Evolutionary conservation across 2,888 invertebrate genomes (phyloP), one percentile per base, ranked within the genome.

Genomic region (Amblyjoppa proteus): DNA sequence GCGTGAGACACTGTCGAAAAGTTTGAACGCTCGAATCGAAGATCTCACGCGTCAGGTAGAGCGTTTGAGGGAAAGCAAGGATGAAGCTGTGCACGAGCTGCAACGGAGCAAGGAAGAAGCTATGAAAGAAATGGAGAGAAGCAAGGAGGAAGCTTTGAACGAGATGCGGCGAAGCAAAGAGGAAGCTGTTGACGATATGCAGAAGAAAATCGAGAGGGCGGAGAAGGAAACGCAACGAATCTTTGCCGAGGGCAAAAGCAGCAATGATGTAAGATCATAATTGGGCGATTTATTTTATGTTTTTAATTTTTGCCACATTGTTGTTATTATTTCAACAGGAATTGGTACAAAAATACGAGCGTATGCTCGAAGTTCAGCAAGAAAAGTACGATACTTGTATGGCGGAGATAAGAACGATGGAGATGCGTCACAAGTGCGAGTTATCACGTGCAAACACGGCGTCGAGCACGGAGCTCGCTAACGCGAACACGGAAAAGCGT

Each of bases 361-460:
- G 49, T 13, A 45, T 58, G n/a, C 25, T 84, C 11, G 75, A 66
- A 53, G 16, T 56, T 66, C 85, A 87, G 20, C 45, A 68, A 2
- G 78, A 86, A 64, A 88, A 83, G 25, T 85, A 87, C 58, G 84
- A 87, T 9, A 41, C 69, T 38, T 69, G 83, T 41, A 28, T 85
- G 2, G 73, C 56, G 7, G 83, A 88, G 66, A 80, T 83, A 49
- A 81, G 87, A 49, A 28, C 58, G 2, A 61, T 85, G n/a, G 81
- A 83, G 45, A 31, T 51, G 6, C 77, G 70, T 80, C 69, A 85
- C 49, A 61, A 70, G 25, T 66, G 20, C 1, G 82, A 85, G 73
- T 75, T 87, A 51, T 81, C 87, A 3, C 76, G 76, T 7, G 16
- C 69, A 0, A 71, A 66, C 13, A 25, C 49, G 2, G 64, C 79